A percentile compares a stretch with the other conserved stretches of the same genome.
These are phyloP conservation scores for Dinothrombium tinctorium DNA, from an alignment of 1,140 invertebrate genomes.

Conservation along the genomic window DNA sequence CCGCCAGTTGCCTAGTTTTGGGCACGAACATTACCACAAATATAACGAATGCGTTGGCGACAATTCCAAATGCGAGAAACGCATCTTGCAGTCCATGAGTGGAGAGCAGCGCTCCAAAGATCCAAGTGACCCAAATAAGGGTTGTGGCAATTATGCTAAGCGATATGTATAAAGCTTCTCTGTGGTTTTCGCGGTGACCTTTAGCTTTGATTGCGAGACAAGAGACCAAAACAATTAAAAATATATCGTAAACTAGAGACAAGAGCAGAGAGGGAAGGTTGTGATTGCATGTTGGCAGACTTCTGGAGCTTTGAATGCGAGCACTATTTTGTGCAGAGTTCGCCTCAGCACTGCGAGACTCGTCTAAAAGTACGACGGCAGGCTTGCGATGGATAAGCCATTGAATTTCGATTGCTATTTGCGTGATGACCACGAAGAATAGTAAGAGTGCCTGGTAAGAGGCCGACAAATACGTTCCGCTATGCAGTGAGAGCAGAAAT, in stretches of 20 bases:
- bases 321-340: not conserved
- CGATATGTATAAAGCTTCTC: constrained; percentile 68
- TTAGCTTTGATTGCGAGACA: constrained; percentile 44
- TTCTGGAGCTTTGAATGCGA: not conserved
- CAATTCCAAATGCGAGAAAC: constrained; percentile 59
- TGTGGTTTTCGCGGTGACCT: constrained; percentile 71
- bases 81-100: constrained; percentile 34
- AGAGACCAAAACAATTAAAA: constrained; percentile 38
- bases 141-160: constrained; percentile 54
- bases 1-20: constrained; percentile 58
- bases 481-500: constrained; percentile 67
- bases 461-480: constrained; percentile 72
- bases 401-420: constrained; percentile 46
- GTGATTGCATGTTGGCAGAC: not conserved
- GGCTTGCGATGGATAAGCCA: constrained; percentile 17
- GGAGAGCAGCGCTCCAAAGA: constrained; percentile 18
- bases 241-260: constrained; percentile 9
- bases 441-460: constrained; percentile 65
- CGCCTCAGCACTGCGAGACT: too few species aligned
- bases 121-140: constrained; percentile 66
- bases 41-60: constrained; percentile 50
- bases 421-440: constrained; percentile 43
- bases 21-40: constrained; percentile 72
- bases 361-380: not conserved
- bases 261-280: not conserved